Percentiles rank a stretch among this genome's conserved stretches.
phyloP scores from a whole-genome alignment of 2,888 invertebrate genomes.

The Leptopilina myrica region DNA sequence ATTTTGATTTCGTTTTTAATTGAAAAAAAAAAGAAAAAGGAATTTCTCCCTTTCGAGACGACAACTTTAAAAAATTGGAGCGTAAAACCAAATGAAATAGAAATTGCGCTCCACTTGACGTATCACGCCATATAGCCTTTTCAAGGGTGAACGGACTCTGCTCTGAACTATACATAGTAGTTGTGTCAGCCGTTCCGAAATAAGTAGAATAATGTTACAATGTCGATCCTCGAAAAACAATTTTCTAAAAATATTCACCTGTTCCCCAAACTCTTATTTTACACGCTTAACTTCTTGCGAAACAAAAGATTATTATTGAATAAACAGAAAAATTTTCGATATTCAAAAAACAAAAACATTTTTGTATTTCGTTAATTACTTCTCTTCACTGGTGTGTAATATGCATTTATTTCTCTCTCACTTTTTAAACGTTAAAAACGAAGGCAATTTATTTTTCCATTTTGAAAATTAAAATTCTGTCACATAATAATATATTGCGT shows the following conservation, averaged over 20 bases:
- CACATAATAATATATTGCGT: no score
- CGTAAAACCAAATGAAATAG: slow-evolving; percentile 39
- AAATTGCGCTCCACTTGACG: slow-evolving; percentile 38
- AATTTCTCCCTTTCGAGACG: slow-evolving; percentile 9
- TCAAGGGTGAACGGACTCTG: slow-evolving; percentile 39
- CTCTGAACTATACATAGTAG: slow-evolving; percentile 38
- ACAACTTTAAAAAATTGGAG: slow-evolving; percentile 38
- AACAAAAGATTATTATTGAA: slow-evolving; percentile 31
- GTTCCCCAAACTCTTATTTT: slow-evolving; percentile 21
- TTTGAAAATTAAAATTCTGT: no score
- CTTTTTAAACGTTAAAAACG: no score
- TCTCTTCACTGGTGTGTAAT: neutral
- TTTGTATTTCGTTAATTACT: neutral
- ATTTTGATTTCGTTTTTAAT: neutral
- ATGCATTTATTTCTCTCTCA: neutral
- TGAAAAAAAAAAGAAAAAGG: neutral
- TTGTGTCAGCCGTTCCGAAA: slow-evolving; percentile 37
- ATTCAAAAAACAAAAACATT: neutral
- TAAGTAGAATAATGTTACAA: slow-evolving; percentile 33
- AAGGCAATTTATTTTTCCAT: no score
- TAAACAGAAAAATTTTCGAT: slow-evolving; percentile 24
- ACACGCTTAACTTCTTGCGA: slow-evolving; percentile 27
- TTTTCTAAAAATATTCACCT: slow-evolving; percentile 36
- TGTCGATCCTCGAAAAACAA: slow-evolving; percentile 38
- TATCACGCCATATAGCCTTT: slow-evolving; percentile 36